These are phyloP conservation scores for Ochropleura plecta DNA, from an alignment of 2,888 invertebrate species.

Conservation along the genomic window DNA sequence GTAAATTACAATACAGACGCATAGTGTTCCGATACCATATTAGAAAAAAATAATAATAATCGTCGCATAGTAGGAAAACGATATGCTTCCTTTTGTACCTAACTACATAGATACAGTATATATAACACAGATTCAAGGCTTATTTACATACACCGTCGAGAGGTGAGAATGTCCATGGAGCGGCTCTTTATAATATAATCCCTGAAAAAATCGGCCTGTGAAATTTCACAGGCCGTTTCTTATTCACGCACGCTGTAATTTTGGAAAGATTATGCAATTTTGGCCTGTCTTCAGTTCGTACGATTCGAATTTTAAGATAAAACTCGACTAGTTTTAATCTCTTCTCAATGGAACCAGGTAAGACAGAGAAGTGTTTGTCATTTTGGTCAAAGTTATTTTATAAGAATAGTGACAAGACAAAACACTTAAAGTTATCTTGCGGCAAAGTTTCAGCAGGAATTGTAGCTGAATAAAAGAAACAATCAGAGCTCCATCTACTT, in stretches of 20 bases:
- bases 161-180: neutral
- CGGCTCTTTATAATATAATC: no score
- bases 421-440: neutral
- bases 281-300: neutral
- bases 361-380: neutral
- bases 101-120: constrained; percentile 13
- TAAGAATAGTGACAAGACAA: neutral
- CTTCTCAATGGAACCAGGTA: neutral
- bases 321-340: neutral
- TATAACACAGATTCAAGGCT: constrained; percentile 1
- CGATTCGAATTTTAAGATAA: neutral
- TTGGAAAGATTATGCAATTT: neutral
- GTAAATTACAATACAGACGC: constrained; percentile 35
- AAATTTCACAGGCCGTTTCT: neutral
- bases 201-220: no score
- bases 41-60: constrained; percentile 17
- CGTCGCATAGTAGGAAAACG: constrained; percentile 25
- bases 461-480: neutral
- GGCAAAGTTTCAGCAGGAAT: neutral
- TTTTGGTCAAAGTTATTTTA: neutral
- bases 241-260: neutral
- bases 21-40: constrained; percentile 17
- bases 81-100: constrained; percentile 34
- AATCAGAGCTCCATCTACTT: neutral
- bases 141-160: constrained; percentile 1